Evolutionary conservation across 2,113 vertebrate species (phyloP).

Genomic region (Pholis gunnellus): DNA sequence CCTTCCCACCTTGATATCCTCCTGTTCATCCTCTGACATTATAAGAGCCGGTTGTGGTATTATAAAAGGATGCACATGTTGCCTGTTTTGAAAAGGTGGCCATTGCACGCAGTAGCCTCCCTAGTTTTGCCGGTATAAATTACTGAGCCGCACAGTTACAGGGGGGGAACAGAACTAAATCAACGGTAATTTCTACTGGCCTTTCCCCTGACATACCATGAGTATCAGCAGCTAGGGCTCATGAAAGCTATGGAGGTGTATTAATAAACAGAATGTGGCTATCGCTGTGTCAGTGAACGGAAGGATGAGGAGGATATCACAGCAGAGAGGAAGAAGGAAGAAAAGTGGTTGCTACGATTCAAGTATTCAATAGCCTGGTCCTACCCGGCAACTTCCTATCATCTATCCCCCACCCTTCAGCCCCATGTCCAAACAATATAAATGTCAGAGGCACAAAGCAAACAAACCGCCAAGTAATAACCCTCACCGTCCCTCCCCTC

Average conservation of each 20-base stretch:
- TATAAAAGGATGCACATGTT: conserved; percentile 4
- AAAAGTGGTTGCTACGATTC: not conserved
- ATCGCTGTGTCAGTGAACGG: not conserved
- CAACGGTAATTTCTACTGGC: conserved; percentile 52
- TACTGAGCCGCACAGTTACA: conserved; percentile 7
- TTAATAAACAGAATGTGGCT: conserved; percentile 24
- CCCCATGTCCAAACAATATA: conserved; percentile 35
- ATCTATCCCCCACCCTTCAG: conserved; percentile 9
- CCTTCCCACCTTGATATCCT: conserved; percentile 52
- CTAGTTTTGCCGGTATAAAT: conserved; percentile 5
- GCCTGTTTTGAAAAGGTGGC: conserved; percentile 11
- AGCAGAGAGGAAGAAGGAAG: conserved; percentile 32
- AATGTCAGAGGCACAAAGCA: conserved; percentile 52
- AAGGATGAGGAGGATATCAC: conserved; percentile 60
- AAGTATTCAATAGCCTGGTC: conserved; percentile 46
- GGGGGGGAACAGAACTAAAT: conserved; percentile 34
- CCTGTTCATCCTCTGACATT: conserved; percentile 21
- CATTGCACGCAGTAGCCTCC: not conserved
- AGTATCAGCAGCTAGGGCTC: conserved; percentile 1
- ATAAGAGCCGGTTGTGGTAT: conserved; percentile 6
- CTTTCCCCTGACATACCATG: conserved; percentile 18
- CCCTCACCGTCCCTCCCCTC: conserved; percentile 14
- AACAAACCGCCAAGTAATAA: conserved; percentile 33
- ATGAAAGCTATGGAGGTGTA: conserved; percentile 1
- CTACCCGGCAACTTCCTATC: not conserved